Evolutionary conservation across 1,140 invertebrate species (phyloP).

Genomic region (Bombus polaris): DNA sequence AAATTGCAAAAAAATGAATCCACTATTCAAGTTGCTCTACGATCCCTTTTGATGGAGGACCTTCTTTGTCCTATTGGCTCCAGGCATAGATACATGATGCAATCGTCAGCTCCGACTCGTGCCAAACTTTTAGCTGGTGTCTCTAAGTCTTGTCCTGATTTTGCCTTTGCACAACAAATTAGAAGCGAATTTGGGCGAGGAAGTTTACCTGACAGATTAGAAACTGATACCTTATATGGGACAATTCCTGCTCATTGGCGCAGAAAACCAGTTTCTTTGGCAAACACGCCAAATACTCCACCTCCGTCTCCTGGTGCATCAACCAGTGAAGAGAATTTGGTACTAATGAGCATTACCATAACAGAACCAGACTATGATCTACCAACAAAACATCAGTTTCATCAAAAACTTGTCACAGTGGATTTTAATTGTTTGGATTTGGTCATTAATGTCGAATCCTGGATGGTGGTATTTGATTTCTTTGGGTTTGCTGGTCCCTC

Average conservation of each 20-base stretch:
- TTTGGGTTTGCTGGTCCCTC: slow-evolving; percentile 86
- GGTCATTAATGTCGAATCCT: slow-evolving; percentile 95
- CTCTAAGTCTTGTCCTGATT: slow-evolving; percentile 93
- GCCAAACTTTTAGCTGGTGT: slow-evolving; percentile 82
- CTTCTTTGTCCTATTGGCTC: slow-evolving; percentile 89
- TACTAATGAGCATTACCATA: slow-evolving; percentile 83
- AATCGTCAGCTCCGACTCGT: slow-evolving; percentile 85
- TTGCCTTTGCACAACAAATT: slow-evolving; percentile 75
- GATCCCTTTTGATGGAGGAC: slow-evolving; percentile 94
- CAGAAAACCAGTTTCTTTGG: slow-evolving; percentile 68
- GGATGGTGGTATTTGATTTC: slow-evolving; percentile 97
- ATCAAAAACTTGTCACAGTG: slow-evolving; percentile 84
- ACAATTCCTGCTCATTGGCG: slow-evolving; percentile 77
- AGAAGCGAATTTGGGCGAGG: slow-evolving; percentile 70
- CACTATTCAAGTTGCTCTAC: slow-evolving; percentile 89
- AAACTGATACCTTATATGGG: slow-evolving; percentile 83
- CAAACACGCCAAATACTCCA: slow-evolving; percentile 85
- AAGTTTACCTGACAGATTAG: slow-evolving; percentile 88
- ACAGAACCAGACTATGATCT: slow-evolving; percentile 72
- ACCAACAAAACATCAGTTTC: slow-evolving; percentile 22
- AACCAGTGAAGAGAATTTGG: slow-evolving; percentile 83
- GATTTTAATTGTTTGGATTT: slow-evolving; percentile 96
- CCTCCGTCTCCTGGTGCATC: slow-evolving; percentile 86
- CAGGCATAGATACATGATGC: slow-evolving; percentile 91
- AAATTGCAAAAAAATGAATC: slow-evolving; percentile 87